Base-by-base conservation (phyloP, 1,140 invertebrate species). In the Berghia stephanieae region DNA sequence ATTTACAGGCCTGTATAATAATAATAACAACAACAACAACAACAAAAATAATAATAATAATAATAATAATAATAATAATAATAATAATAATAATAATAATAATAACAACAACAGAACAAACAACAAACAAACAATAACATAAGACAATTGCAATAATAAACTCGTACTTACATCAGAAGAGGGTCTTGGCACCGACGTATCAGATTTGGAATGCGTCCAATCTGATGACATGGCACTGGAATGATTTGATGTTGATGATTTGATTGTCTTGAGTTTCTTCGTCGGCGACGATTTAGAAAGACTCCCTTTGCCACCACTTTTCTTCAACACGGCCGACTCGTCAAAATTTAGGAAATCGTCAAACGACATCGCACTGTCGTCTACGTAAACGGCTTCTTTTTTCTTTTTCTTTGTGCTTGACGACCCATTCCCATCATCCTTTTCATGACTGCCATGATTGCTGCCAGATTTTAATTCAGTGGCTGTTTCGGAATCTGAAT, bases 301-400 rank as follows among this genome's bases (percentile, higher is more conserved):
- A 36, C 36, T 52, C 6, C 16, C 40, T n/a, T 31, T 55, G 10
- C 40, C 31, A 44, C 57, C 71, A 43, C 46, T 60, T 80, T 78
- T 80, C 76, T 84, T 74, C 13, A 46, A 18, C 3, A 67, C 16
- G 10, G 70, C 36, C 1, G 21, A 71, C n/a, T 75, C 77, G 73
- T 82, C 81, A 60, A 73, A 82, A 55, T 73, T 77, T 46, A 86
- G 60, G 46, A 83, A 79, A 71, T 85, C 85, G 44, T 82, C 85
- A 78, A 85, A 86, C 21, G 85, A 86, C 44, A 81, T 69, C 13
- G 68, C 74, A 68, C 70, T 69, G 5, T 83, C 72, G 10, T 36
- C 49, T 10, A 57, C 49, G 13, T 74, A 60, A 13, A 38, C 21
- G 10, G 63, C 46, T 34, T 68, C 68, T 10, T 31, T 24, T 0